Conservation (phyloP, 64 coral and sea anemone genomes). For the Pocillopora damicornis region DNA sequence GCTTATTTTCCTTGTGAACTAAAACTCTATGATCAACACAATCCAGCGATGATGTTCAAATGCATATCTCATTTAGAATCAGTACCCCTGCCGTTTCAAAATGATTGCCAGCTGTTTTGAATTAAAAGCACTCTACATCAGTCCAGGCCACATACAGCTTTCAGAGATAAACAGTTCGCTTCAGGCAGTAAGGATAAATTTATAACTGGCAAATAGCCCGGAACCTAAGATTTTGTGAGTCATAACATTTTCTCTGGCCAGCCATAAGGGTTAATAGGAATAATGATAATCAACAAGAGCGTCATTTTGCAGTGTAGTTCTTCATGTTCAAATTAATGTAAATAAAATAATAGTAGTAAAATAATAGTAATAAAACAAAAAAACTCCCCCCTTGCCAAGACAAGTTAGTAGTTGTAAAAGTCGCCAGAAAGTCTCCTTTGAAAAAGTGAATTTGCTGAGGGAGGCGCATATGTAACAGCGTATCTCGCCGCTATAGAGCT, state of each 20-base stretch:
- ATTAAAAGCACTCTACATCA: background rate
- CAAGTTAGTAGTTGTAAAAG: background rate
- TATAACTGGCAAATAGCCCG: too few relatives aligned
- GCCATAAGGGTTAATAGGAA: too few relatives aligned
- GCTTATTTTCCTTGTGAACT: background rate
- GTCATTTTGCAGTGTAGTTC: too few relatives aligned
- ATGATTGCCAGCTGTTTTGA: background rate
- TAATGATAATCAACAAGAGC: too few relatives aligned
- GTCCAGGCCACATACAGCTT: background rate
- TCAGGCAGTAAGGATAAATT: background rate
- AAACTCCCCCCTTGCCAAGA: background rate
- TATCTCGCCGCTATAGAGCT: background rate
- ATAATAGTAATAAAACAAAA: too few relatives aligned
- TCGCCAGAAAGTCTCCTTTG: background rate
- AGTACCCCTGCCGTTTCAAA: background rate
- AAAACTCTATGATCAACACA: background rate
- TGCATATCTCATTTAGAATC: background rate
- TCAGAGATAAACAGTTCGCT: background rate
- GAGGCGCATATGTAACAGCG: background rate
- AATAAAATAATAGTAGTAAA: too few relatives aligned
- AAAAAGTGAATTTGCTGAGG: background rate
- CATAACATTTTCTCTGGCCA: too few relatives aligned
- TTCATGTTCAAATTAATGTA: too few relatives aligned
- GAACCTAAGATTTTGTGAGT: too few relatives aligned
- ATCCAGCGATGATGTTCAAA: background rate